A percentile compares a stretch with the other conserved stretches of the same genome.
These are phyloP conservation scores for Stichodactyla mertensii DNA, from an alignment of 64 coral and sea anemone genomes.

Conservation along the genomic window DNA sequence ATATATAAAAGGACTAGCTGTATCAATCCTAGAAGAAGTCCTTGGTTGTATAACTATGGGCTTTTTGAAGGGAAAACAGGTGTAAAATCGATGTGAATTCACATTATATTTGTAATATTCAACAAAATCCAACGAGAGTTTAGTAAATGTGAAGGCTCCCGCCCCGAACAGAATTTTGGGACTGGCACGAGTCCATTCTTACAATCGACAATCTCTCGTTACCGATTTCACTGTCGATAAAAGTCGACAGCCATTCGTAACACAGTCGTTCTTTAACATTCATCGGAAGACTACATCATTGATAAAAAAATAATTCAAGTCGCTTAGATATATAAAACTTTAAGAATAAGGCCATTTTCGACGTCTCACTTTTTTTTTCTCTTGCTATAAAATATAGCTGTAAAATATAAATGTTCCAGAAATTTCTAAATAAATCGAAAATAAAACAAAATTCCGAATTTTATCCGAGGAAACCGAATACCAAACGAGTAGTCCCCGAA, in stretches of 20 bases:
- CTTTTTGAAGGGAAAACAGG: neutral
- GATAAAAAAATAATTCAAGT: no score
- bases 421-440: no score
- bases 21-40: neutral
- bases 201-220: conserved; percentile 6
- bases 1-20: neutral
- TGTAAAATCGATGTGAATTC: neutral
- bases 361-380: no score
- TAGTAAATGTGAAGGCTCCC: conserved; percentile 20
- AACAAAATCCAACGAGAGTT: neutral
- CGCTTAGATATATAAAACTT: no score
- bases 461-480: neutral
- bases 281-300: no score
- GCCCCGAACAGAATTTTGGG: conserved; percentile 23
- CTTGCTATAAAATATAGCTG: no score
- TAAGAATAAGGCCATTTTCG: no score
- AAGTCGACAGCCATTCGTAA: neutral
- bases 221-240: conserved; percentile 1
- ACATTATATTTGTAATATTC: neutral
- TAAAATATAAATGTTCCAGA: no score
- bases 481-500: neutral
- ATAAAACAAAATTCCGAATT: neutral
- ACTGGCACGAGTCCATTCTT: conserved; percentile 19
- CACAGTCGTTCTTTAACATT: neutral
- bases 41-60: neutral